phyloP scores from a whole-genome alignment of 2,113 vertebrate species.

The Oreotrochilus melanogaster region DNA sequence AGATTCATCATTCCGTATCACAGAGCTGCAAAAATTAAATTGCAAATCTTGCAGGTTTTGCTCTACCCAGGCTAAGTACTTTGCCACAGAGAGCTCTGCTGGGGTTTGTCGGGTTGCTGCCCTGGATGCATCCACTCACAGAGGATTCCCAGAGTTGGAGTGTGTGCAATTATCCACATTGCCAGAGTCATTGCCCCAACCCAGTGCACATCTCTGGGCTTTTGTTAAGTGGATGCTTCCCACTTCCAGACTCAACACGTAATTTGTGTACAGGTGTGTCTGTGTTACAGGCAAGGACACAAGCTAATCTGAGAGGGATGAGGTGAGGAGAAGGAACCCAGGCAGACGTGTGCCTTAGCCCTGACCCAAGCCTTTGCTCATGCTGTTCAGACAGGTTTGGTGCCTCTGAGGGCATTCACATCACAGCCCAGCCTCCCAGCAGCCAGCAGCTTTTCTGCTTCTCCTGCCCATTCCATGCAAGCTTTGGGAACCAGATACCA shows the following conservation, averaged over 20 bases:
- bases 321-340: neutral
- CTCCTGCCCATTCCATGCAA: neutral
- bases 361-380: neutral
- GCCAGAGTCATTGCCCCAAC: neutral
- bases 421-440: neutral
- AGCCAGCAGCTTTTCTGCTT: neutral
- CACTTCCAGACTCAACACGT: neutral
- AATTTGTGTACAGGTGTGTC: rapidly evolving
- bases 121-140: neutral
- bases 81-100: neutral
- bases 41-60: neutral
- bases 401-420: neutral
- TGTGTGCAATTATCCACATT: neutral
- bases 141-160: neutral
- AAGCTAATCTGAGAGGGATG: neutral
- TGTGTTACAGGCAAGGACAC: neutral
- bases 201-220: neutral
- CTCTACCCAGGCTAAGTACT: neutral
- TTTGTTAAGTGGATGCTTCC: neutral
- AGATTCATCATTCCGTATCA: neutral
- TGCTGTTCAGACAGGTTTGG: neutral
- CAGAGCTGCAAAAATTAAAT: neutral
- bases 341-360: neutral
- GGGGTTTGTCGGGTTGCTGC: neutral
- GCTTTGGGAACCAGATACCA: neutral